Evolutionary conservation across 2,113 vertebrate genomes (phyloP).

Genomic region (Malurus melanocephalus): DNA sequence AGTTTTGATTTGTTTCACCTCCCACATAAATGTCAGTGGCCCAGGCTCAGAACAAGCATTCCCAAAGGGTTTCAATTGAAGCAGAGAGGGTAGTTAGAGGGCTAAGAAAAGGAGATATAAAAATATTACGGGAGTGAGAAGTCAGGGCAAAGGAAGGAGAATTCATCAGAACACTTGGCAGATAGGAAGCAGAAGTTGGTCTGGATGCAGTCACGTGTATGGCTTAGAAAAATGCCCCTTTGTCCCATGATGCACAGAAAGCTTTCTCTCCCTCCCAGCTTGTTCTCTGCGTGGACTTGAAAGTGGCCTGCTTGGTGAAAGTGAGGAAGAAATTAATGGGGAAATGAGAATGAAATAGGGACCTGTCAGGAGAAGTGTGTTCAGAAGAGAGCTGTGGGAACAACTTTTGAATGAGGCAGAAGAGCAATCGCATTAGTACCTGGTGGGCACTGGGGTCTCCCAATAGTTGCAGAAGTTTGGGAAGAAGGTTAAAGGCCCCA

Average conservation of each 20-base stretch:
- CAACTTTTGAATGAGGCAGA: background rate
- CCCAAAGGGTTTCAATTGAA: background rate
- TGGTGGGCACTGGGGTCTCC: background rate
- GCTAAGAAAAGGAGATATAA: background rate
- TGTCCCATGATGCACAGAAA: background rate
- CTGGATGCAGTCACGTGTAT: background rate
- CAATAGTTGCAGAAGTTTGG: background rate
- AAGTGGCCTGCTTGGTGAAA: background rate
- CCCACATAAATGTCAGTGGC: background rate
- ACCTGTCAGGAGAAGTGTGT: background rate
- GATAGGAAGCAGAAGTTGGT: background rate
- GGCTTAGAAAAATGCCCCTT: background rate
- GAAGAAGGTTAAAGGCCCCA: background rate
- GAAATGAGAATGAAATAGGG: background rate
- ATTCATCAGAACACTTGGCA: background rate
- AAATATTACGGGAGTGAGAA: background rate
- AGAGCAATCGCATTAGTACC: background rate
- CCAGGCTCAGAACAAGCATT: background rate
- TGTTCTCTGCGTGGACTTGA: background rate
- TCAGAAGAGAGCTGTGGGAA: background rate
- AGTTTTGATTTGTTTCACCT: constrained; percentile 17
- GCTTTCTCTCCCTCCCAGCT: background rate
- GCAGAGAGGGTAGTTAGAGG: background rate
- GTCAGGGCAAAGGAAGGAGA: background rate
- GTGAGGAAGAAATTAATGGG: background rate